phyloP scores from a whole-genome alignment of 2,797 vertebrate species.

The Microcaecilia unicolor region DNA sequence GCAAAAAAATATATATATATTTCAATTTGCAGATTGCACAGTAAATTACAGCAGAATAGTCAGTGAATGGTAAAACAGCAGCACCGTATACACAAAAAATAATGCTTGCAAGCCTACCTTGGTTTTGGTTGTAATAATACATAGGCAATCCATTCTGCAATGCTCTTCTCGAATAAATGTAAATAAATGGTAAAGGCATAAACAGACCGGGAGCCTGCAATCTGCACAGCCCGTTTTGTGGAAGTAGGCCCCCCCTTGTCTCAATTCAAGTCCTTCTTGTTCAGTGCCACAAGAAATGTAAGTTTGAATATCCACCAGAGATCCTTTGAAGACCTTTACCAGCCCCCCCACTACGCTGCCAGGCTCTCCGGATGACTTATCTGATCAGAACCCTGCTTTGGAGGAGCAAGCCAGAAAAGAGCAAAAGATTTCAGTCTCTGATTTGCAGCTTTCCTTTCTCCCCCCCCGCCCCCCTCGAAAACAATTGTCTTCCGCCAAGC shows the following conservation, averaged over 20 bases:
- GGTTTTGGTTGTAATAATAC: constrained; percentile 95
- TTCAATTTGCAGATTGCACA: constrained; percentile 42
- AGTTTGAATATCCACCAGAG: constrained; percentile 58
- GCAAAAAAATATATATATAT: too few species aligned
- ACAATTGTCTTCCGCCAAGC: constrained; percentile 46
- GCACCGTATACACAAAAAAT: constrained; percentile 39
- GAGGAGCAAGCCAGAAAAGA: constrained; percentile 41
- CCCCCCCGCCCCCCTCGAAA: too few species aligned
- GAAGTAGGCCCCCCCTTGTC: constrained; percentile 68
- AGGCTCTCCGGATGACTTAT: constrained; percentile 41
- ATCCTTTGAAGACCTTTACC: constrained; percentile 51
- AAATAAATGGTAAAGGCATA: constrained; percentile 53
- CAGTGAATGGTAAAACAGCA: too few species aligned
- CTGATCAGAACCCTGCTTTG: constrained; percentile 44
- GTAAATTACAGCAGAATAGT: too few species aligned
- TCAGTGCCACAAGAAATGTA: constrained; percentile 60
- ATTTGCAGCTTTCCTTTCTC: constrained; percentile 54
- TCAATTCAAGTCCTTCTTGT: constrained; percentile 73
- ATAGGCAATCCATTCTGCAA: constrained; percentile 90
- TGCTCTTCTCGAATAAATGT: constrained; percentile 60
- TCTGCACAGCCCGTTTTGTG: constrained; percentile 67
- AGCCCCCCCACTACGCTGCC: constrained; percentile 52
- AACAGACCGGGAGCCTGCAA: constrained; percentile 56
- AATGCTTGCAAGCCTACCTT: constrained; percentile 76
- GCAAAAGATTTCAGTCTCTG: constrained; percentile 57